Percentiles rank a stretch among this genome's conserved stretches.
Evolutionary conservation across 2,797 vertebrate genomes (phyloP).

Genomic region (Mastacembelus armatus): DNA sequence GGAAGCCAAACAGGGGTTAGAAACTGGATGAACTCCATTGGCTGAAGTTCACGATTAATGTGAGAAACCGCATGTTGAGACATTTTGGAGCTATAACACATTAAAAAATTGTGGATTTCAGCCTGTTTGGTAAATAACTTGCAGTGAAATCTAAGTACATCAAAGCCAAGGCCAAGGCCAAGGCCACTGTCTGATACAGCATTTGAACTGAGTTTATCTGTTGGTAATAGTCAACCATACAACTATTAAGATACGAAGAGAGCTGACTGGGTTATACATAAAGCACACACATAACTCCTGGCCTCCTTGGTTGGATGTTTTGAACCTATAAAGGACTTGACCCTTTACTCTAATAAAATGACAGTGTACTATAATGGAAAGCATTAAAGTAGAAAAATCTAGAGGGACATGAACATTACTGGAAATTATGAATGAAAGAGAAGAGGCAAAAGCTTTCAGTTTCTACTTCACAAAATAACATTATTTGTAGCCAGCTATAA

Average conservation of each 20-base stretch:
- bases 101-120: background rate
- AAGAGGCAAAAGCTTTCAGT: too few species aligned
- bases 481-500: too few species aligned
- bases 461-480: too few species aligned
- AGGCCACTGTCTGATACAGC: constrained; percentile 11
- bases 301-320: constrained; percentile 12
- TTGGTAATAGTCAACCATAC: background rate
- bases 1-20: constrained; percentile 13
- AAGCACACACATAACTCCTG: background rate
- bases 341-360: background rate
- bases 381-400: too few species aligned
- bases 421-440: too few species aligned
- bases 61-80: background rate
- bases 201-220: background rate
- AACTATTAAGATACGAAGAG: constrained; percentile 37
- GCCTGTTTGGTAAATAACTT: constrained; percentile 19
- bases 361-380: too few species aligned
- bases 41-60: too few species aligned
- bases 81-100: background rate
- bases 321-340: constrained; percentile 4
- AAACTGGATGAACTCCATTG: too few species aligned
- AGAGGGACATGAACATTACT: too few species aligned
- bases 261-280: constrained; percentile 30
- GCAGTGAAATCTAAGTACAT: constrained; percentile 41
- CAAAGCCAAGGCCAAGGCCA: background rate